These are phyloP conservation scores for Sphaerophoria taeniata DNA, from an alignment of 2,888 invertebrate genomes.

Conservation along the genomic window DNA sequence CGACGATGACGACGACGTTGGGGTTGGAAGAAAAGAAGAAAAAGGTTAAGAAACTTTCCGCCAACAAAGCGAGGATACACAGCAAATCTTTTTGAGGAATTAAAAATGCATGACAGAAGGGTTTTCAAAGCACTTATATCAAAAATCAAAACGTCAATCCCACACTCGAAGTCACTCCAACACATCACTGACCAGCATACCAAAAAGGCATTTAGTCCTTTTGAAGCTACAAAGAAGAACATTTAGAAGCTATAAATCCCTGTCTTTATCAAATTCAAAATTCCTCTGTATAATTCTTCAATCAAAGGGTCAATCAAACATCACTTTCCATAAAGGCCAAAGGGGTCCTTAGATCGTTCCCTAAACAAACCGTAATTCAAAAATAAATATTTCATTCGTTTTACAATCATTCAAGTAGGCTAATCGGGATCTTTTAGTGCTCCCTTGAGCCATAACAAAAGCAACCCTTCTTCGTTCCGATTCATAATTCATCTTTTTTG, in stretches of 20 bases:
- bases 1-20: not conserved
- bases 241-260: not conserved
- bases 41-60: not conserved
- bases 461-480: constrained; percentile 32
- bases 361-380: constrained; percentile 21
- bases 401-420: not conserved
- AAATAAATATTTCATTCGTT: constrained; percentile 37
- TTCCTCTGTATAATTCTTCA: constrained; percentile 9
- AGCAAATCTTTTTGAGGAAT: not conserved
- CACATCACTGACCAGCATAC: not conserved
- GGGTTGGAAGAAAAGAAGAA: not conserved
- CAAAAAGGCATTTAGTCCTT: not conserved
- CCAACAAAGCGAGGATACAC: not conserved
- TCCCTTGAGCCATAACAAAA: constrained; percentile 52
- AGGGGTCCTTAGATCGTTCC: not conserved
- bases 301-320: constrained; percentile 24
- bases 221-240: not conserved
- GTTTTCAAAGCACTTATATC: not conserved
- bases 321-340: not conserved
- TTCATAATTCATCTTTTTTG: constrained; percentile 47
- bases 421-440: constrained; percentile 57
- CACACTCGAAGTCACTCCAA: no score
- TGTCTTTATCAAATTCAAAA: constrained; percentile 1
- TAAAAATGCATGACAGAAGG: not conserved
- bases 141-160: no score